Percentiles rank a stretch among this genome's conserved stretches.
phyloP scores from a whole-genome alignment of 2,113 vertebrate genomes.

The Naja naja region DNA sequence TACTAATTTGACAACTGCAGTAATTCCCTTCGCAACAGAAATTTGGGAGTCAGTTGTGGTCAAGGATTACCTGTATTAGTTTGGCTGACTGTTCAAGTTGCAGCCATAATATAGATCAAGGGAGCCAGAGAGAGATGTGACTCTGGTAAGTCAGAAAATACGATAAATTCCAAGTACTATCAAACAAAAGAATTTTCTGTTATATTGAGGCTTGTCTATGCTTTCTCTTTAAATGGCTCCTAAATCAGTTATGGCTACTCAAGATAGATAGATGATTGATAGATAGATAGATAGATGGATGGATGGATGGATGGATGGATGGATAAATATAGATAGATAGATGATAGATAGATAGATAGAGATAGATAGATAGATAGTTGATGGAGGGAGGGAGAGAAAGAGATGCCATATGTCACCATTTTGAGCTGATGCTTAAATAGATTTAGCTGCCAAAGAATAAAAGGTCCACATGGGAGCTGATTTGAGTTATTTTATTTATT shows the following conservation, averaged over 20 bases:
- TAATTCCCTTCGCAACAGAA: background rate
- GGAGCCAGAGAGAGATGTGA: background rate
- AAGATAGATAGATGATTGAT: background rate
- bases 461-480: background rate
- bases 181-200: background rate
- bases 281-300: too few relatives aligned
- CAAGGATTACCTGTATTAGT: background rate
- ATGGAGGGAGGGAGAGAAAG: too few relatives aligned
- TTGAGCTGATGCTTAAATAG: background rate
- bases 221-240: background rate
- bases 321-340: too few relatives aligned
- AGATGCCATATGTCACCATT: background rate
- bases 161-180: background rate
- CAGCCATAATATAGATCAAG: background rate
- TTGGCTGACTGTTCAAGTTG: background rate
- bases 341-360: background rate
- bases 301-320: too few relatives aligned
- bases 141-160: background rate
- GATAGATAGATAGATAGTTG: too few relatives aligned
- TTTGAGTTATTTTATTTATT: background rate
- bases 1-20: background rate
- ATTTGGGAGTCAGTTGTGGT: background rate
- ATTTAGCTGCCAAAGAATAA: background rate
- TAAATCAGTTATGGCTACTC: background rate
- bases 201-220: background rate